These are phyloP conservation scores for Aleiodes testaceus DNA, from an alignment of 2,888 invertebrate genomes.

Conservation along the genomic window DNA sequence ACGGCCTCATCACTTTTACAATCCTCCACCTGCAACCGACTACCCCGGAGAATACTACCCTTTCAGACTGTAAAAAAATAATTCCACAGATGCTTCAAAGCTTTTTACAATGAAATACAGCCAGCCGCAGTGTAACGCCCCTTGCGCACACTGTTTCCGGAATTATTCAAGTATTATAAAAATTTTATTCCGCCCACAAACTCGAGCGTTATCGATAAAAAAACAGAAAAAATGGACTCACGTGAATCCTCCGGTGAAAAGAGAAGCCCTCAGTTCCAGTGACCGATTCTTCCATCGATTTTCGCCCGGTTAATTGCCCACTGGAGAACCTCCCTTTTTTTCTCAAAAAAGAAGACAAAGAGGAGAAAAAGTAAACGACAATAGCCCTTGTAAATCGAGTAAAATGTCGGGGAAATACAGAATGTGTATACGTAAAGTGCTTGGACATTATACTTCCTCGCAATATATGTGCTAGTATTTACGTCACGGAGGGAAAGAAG, in stretches of 20 bases:
- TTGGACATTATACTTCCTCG: slow-evolving; percentile 21
- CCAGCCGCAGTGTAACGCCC: background rate
- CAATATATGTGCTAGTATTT: slow-evolving; percentile 31
- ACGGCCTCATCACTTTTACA: background rate
- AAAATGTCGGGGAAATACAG: slow-evolving; percentile 1
- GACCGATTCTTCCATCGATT: background rate
- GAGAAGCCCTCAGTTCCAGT: background rate
- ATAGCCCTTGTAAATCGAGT: background rate
- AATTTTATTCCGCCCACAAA: slow-evolving; percentile 20
- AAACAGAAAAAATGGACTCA: too few species aligned
- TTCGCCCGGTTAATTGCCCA: slow-evolving; percentile 25
- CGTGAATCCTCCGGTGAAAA: too few species aligned
- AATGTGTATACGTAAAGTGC: slow-evolving; percentile 19
- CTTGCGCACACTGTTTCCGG: background rate
- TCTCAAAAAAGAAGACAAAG: background rate
- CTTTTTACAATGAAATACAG: slow-evolving; percentile 3
- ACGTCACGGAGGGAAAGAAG: slow-evolving; percentile 28
- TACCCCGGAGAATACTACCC: background rate
- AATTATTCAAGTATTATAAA: slow-evolving; percentile 19
- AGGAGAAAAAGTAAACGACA: background rate
- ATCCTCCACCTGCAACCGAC: background rate
- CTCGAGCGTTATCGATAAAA: background rate
- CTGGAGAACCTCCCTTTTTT: background rate
- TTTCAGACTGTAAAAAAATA: background rate
- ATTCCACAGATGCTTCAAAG: background rate